A percentile compares a stretch with the other conserved stretches of the same genome.
These are phyloP conservation scores for Brachymystax lenok DNA, from an alignment of 2,797 vertebrate species.

Conservation along the genomic window DNA sequence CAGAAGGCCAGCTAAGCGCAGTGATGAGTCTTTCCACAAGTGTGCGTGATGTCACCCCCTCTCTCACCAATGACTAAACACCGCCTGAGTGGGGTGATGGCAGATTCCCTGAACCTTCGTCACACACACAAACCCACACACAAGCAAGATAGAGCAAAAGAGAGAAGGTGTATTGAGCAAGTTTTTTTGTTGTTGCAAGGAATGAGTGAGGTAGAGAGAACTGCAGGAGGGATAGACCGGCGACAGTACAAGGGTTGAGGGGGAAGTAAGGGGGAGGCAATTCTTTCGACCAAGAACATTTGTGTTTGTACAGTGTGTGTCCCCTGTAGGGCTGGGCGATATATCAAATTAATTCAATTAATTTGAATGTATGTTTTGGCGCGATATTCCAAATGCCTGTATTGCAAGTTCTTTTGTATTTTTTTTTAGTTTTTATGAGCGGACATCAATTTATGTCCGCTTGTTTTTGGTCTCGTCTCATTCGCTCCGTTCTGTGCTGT, in stretches of 20 bases:
- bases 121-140: slow-evolving; percentile 1
- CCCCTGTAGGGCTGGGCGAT: too few species aligned
- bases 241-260: neutral
- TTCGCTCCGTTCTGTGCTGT: too few species aligned
- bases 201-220: neutral
- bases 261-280: neutral
- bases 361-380: too few species aligned
- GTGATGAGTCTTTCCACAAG: slow-evolving; percentile 63
- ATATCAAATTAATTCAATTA: too few species aligned
- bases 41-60: slow-evolving; percentile 52
- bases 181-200: too few species aligned
- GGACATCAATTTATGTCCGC: too few species aligned
- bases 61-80: slow-evolving; percentile 41
- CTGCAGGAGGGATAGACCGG: neutral
- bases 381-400: too few species aligned
- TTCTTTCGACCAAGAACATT: neutral
- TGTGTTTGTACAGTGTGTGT: neutral
- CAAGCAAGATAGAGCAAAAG: neutral
- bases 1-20: slow-evolving; percentile 56
- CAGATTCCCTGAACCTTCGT: slow-evolving; percentile 27
- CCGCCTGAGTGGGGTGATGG: neutral
- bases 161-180: too few species aligned
- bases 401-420: too few species aligned
- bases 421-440: too few species aligned
- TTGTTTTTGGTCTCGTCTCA: too few species aligned